These are phyloP conservation scores for Gymnothorax reevesii DNA, from an alignment of 2,797 vertebrate genomes.

Conservation along the genomic window DNA sequence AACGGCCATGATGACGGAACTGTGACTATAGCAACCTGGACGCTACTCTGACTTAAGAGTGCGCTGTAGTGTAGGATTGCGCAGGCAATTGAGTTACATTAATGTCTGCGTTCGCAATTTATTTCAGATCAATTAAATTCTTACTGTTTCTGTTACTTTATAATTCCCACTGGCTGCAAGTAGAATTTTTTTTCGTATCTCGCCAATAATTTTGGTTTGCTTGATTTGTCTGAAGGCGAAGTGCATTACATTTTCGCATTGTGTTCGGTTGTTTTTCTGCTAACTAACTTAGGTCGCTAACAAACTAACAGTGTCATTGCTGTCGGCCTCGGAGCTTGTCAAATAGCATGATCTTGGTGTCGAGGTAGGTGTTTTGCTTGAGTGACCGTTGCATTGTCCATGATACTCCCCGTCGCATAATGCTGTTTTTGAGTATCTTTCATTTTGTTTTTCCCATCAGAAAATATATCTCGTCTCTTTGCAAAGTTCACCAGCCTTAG, in stretches of 20 bases:
- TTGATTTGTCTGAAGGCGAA: not conserved
- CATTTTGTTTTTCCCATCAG: not conserved
- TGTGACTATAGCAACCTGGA: conserved; percentile 63
- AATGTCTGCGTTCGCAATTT: not conserved
- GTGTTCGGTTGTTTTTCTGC: not conserved
- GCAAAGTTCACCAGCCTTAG: not conserved
- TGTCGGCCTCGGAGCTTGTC: not conserved
- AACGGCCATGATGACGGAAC: too few relatives aligned
- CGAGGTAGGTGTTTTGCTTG: not conserved
- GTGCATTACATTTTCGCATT: not conserved
- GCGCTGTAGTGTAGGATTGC: not conserved
- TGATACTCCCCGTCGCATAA: not conserved
- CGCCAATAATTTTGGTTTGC: not conserved
- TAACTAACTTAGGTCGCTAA: not conserved
- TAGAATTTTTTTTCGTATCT: not conserved
- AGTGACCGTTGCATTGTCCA: not conserved
- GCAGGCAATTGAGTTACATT: not conserved
- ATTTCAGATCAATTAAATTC: not conserved
- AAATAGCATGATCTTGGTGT: not conserved
- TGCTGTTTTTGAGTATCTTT: not conserved
- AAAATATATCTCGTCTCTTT: not conserved
- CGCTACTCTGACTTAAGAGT: not conserved
- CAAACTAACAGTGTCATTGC: not conserved
- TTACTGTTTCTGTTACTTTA: not conserved
- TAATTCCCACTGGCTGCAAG: not conserved